These are phyloP conservation scores for Calcarius ornatus DNA, from an alignment of 2,113 vertebrate species.

Conservation along the genomic window DNA sequence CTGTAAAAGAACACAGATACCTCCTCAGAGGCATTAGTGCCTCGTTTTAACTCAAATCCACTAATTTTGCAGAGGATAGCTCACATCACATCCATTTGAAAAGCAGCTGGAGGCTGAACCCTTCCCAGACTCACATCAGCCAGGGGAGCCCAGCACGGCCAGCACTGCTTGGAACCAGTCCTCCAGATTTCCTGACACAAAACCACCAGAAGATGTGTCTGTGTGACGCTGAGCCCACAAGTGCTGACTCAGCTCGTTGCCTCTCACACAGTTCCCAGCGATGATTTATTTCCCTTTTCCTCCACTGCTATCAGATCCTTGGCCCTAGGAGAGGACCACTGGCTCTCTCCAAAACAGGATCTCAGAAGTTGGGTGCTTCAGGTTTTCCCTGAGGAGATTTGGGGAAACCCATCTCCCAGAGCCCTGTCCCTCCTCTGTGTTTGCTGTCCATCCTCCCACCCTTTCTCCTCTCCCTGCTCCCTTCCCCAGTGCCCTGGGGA, in stretches of 20 bases:
- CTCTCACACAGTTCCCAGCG: neutral
- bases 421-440: neutral
- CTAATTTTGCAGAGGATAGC: neutral
- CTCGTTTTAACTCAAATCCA: neutral
- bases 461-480: neutral
- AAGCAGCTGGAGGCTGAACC: neutral
- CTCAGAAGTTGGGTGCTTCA: neutral
- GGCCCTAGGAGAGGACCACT: rapidly evolving
- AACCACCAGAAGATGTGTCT: neutral
- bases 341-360: neutral
- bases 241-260: neutral
- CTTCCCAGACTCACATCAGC: neutral
- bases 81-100: neutral
- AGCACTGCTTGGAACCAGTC: neutral
- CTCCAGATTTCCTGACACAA: neutral
- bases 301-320: neutral
- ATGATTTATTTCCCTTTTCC: neutral
- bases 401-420: neutral
- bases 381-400: neutral
- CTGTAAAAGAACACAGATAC: neutral
- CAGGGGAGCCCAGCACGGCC: neutral
- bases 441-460: neutral
- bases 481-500: neutral
- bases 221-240: neutral
- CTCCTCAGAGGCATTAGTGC: neutral